These are phyloP conservation scores for Alcedo quadribrachys DNA, from an alignment of 2,797 vertebrate species.

Conservation along the genomic window DNA sequence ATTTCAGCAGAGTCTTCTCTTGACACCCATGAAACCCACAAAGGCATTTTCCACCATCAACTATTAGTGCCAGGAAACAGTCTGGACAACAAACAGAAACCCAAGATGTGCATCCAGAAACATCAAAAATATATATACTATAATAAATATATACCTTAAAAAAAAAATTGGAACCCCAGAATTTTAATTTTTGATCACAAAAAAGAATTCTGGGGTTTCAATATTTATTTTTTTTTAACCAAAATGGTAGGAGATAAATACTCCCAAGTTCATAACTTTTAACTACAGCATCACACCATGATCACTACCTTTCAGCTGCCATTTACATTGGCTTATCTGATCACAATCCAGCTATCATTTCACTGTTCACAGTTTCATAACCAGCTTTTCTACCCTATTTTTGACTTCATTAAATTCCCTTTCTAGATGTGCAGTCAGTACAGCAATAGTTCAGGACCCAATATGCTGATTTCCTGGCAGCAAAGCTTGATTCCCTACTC, in stretches of 20 bases:
- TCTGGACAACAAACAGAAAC: background rate
- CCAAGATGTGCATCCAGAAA: background rate
- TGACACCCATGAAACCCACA: background rate
- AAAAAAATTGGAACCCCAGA: background rate
- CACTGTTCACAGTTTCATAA: background rate
- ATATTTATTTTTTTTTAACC: background rate
- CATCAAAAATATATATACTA: background rate
- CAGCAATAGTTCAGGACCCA: background rate
- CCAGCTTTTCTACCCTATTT: background rate
- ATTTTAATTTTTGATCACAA: background rate
- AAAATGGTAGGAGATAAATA: background rate
- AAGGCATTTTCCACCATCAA: background rate
- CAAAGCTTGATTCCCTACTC: background rate
- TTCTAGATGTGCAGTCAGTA: background rate
- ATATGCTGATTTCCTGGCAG: background rate
- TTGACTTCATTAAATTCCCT: background rate
- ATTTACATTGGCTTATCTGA: background rate
- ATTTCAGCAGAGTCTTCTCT: background rate
- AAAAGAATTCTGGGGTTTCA: fast-evolving
- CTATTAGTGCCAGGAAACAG: background rate
- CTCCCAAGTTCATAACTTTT: background rate
- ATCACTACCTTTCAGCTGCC: background rate
- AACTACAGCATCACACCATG: background rate
- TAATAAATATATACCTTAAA: background rate
- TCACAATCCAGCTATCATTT: background rate